Evolutionary conservation across 2,113 vertebrate genomes (phyloP).

Genomic region (Actenoides lindsayi): DNA sequence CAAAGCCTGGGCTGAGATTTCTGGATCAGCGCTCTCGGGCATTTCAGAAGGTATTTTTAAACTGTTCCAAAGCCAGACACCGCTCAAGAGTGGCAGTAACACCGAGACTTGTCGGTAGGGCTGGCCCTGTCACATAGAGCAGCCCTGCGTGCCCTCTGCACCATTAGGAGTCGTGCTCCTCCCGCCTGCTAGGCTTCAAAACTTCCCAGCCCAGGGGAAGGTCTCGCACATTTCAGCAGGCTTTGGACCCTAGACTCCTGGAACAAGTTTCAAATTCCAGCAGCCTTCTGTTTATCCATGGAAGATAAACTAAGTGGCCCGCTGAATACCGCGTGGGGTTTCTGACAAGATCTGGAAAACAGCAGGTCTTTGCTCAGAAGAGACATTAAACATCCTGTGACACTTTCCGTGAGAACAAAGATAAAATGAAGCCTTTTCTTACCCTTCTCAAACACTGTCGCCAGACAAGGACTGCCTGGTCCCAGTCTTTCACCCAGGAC

Average conservation of each 20-base stretch:
- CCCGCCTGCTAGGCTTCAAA: neutral
- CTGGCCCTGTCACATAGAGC: too few relatives aligned
- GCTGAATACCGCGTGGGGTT: neutral
- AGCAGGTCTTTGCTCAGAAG: slow-evolving; percentile 15
- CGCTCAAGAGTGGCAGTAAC: neutral
- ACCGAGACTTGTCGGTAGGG: fast-evolving
- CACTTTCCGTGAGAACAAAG: slow-evolving; percentile 13
- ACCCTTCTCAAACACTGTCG: neutral
- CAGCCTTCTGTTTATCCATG: slow-evolving; percentile 52
- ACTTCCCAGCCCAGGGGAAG: neutral
- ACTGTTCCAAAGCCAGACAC: neutral
- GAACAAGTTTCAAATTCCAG: slow-evolving; percentile 63
- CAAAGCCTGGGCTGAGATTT: neutral
- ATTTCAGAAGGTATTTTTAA: neutral
- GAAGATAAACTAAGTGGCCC: slow-evolving; percentile 55
- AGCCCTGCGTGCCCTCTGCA: neutral
- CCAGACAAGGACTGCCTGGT: neutral
- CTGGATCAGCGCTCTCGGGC: neutral
- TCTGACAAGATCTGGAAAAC: slow-evolving; percentile 31
- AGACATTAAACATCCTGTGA: slow-evolving; percentile 26
- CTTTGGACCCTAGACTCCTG: slow-evolving; percentile 56
- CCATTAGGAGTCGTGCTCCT: neutral
- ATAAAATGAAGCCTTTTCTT: neutral
- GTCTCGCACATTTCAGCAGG: neutral
- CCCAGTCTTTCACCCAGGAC: neutral